Conservation (phyloP, 2,113 vertebrate genomes). For the Aldabrachelys gigantea region DNA sequence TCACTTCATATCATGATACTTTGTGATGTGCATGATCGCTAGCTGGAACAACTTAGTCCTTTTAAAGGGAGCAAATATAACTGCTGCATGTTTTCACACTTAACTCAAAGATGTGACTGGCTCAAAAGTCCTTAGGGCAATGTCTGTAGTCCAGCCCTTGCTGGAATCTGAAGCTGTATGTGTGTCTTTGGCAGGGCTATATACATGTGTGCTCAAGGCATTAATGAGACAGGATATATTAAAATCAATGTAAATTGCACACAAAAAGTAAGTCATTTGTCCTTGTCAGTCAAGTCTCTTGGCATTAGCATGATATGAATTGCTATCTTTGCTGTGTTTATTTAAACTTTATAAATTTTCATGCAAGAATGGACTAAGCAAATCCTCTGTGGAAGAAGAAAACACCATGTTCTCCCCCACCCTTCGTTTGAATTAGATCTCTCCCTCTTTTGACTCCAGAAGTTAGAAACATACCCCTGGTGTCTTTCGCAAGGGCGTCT, state of each 20-base stretch:
- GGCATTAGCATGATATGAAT: background rate
- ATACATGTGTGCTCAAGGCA: background rate
- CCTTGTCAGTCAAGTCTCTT: slow-evolving; percentile 5
- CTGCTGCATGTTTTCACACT: background rate
- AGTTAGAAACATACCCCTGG: background rate
- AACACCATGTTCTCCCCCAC: background rate
- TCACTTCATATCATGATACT: slow-evolving; percentile 25
- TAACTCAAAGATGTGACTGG: background rate
- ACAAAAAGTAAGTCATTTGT: background rate
- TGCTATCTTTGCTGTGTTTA: background rate
- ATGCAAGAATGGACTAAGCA: background rate
- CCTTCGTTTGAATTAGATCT: slow-evolving; percentile 6
- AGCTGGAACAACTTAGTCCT: slow-evolving; percentile 33
- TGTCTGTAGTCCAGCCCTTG: background rate
- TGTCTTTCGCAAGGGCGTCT: background rate
- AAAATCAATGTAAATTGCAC: background rate
- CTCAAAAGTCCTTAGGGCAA: background rate
- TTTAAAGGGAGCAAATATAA: background rate
- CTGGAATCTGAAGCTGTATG: background rate
- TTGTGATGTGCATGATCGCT: slow-evolving; percentile 30
- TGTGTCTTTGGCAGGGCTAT: background rate
- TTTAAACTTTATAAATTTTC: background rate
- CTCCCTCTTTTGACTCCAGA: background rate
- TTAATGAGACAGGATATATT: background rate
- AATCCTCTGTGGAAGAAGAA: background rate